Evolutionary conservation across 1,140 invertebrate genomes (phyloP).

Genomic region (Drosophila kepulauana): DNA sequence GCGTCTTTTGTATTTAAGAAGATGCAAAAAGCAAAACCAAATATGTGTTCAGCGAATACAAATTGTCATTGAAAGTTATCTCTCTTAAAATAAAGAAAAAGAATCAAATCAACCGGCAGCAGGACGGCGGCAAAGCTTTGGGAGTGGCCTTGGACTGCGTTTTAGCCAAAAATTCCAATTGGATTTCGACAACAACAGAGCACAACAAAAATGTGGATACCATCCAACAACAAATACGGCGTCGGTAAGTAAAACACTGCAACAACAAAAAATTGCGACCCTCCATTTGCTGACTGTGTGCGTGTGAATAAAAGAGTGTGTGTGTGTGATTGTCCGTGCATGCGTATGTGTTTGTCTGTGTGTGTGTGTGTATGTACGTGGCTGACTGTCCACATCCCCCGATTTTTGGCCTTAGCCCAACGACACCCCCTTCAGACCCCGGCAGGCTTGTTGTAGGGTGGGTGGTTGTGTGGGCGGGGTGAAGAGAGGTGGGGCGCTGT

Average conservation of each 20-base stretch:
- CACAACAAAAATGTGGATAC: slow-evolving; percentile 76
- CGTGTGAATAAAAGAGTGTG: slow-evolving; percentile 9
- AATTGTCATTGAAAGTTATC: slow-evolving; percentile 49
- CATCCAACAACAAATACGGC: slow-evolving; percentile 84
- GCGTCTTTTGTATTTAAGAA: slow-evolving; percentile 45
- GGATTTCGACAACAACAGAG: slow-evolving; percentile 19
- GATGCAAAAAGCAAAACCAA: slow-evolving; percentile 59
- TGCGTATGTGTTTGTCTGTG: slow-evolving; percentile 5
- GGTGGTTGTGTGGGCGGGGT: neutral
- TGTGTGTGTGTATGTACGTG: slow-evolving; percentile 21
- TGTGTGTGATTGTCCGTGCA: slow-evolving; percentile 20
- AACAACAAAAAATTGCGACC: slow-evolving; percentile 26
- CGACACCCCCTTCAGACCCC: slow-evolving; percentile 38
- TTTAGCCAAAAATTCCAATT: slow-evolving; percentile 47
- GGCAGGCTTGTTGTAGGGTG: slow-evolving; percentile 10
- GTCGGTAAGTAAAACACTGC: slow-evolving; percentile 72
- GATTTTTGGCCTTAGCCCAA: slow-evolving; percentile 31
- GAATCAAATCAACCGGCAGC: slow-evolving; percentile 25
- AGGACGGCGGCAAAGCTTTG: slow-evolving; percentile 19
- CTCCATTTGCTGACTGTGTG: slow-evolving; percentile 12
- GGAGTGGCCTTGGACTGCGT: slow-evolving; percentile 60
- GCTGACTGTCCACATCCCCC: slow-evolving; percentile 34
- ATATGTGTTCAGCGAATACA: slow-evolving; percentile 41
- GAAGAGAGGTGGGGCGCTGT: neutral
- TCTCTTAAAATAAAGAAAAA: slow-evolving; percentile 14